Evolutionary conservation across 1,140 invertebrate species (phyloP).

Genomic region (Microplitis mediator): DNA sequence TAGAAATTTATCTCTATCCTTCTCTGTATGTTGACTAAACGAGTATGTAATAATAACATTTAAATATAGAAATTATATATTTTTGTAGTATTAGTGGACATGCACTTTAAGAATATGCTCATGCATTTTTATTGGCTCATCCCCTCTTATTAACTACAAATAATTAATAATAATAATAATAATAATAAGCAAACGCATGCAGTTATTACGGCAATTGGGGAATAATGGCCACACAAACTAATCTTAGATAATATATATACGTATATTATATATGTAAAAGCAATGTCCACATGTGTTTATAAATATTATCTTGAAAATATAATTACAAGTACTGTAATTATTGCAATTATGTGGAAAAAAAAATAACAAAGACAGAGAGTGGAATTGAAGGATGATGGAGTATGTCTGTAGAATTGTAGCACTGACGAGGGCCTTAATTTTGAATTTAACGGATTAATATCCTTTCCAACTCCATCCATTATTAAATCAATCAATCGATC

Average conservation of each 20-base stretch:
- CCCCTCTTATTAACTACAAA: constrained; percentile 1
- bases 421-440: constrained; percentile 43
- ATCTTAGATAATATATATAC: too few relatives aligned
- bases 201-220: too few relatives aligned
- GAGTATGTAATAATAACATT: constrained; percentile 44
- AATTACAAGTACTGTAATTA: constrained; percentile 41
- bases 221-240: too few relatives aligned
- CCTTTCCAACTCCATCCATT: constrained; percentile 10
- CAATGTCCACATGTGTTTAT: too few relatives aligned
- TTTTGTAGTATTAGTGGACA: constrained; percentile 54
- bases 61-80: constrained; percentile 47
- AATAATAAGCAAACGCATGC: constrained; percentile 30
- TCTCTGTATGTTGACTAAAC: constrained; percentile 47
- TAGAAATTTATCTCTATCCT: constrained; percentile 41
- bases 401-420: constrained; percentile 32
- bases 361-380: constrained; percentile 33
- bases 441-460: constrained; percentile 22
- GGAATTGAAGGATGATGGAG: not conserved
- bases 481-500: constrained; percentile 1
- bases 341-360: constrained; percentile 39
- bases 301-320: constrained; percentile 18
- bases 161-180: constrained; percentile 10
- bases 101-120: constrained; percentile 46
- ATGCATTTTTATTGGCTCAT: constrained; percentile 13
- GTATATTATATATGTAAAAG: too few relatives aligned